Evolutionary conservation across 2,797 vertebrate genomes (phyloP).

Genomic region (Paedocypris micromegethes): DNA sequence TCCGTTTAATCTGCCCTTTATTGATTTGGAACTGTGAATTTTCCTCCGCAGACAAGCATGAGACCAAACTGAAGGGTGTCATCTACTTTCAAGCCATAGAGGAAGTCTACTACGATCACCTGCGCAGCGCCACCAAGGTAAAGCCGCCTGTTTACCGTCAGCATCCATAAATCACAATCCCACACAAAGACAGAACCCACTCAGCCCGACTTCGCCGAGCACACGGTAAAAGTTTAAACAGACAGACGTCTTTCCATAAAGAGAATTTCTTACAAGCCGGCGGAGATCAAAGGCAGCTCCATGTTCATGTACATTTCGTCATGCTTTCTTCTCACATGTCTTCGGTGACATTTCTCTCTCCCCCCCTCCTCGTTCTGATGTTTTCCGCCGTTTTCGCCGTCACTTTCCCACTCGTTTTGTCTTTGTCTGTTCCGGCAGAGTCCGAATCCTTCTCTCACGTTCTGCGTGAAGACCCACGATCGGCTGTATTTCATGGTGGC

Average conservation of each 20-base stretch:
- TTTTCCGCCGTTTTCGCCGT: slow-evolving; percentile 31
- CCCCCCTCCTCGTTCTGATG: slow-evolving; percentile 1
- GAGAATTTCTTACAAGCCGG: slow-evolving; percentile 42
- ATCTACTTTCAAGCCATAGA: slow-evolving; percentile 98
- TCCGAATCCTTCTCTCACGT: slow-evolving; percentile 88
- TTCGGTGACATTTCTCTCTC: slow-evolving; percentile 23
- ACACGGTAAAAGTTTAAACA: slow-evolving; percentile 45
- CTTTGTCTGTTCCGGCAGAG: slow-evolving; percentile 67
- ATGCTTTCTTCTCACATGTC: slow-evolving; percentile 24
- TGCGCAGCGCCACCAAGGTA: slow-evolving; percentile 93
- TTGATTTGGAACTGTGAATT: neutral
- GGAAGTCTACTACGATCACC: slow-evolving; percentile 96
- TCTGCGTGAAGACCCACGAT: slow-evolving; percentile 97
- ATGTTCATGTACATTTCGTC: slow-evolving; percentile 52
- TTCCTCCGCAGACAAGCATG: slow-evolving; percentile 79
- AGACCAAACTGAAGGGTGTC: slow-evolving; percentile 93
- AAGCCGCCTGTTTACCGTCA: slow-evolving; percentile 20
- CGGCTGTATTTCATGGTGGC: slow-evolving; percentile 97
- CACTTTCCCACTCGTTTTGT: too few relatives aligned
- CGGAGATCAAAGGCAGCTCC: slow-evolving; percentile 42
- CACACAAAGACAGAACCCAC: slow-evolving; percentile 8
- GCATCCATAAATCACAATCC: slow-evolving; percentile 17
- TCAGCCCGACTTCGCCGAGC: slow-evolving; percentile 11
- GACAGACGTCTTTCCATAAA: slow-evolving; percentile 35
- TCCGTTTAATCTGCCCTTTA: too few relatives aligned